These are phyloP conservation scores for Bos javanicus DNA, from an alignment of 2,113 vertebrate genomes.

Conservation along the genomic window DNA sequence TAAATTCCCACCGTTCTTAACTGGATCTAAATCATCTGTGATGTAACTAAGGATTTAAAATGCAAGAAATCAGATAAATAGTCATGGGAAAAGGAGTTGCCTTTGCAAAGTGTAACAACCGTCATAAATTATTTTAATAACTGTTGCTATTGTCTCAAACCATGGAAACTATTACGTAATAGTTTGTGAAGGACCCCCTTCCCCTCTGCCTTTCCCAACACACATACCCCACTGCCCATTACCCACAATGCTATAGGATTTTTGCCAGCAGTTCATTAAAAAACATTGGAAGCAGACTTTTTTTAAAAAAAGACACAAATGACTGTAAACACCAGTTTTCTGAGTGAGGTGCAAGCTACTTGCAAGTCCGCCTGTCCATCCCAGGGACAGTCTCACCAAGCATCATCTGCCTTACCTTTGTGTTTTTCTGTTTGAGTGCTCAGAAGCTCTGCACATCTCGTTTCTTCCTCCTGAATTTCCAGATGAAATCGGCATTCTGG, in stretches of 20 bases:
- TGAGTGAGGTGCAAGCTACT: neutral
- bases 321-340: neutral
- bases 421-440: slow-evolving; percentile 56
- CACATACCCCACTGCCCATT: neutral
- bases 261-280: neutral
- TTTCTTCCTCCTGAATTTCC: slow-evolving; percentile 84
- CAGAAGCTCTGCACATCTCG: slow-evolving; percentile 77
- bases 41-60: slow-evolving; percentile 5
- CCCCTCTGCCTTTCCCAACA: neutral
- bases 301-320: neutral
- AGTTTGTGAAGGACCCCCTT: neutral
- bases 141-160: neutral
- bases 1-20: neutral
- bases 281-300: neutral
- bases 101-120: neutral
- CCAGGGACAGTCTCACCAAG: fast-evolving
- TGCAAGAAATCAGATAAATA: neutral
- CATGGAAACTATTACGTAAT: neutral
- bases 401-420: slow-evolving; percentile 71
- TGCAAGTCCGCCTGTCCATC: fast-evolving
- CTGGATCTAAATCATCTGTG: neutral
- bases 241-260: neutral
- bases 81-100: neutral
- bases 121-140: neutral
- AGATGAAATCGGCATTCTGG: slow-evolving; percentile 83